phyloP scores from a whole-genome alignment of 2,888 invertebrate genomes.

The Caenorhabditis japonica region DNA sequence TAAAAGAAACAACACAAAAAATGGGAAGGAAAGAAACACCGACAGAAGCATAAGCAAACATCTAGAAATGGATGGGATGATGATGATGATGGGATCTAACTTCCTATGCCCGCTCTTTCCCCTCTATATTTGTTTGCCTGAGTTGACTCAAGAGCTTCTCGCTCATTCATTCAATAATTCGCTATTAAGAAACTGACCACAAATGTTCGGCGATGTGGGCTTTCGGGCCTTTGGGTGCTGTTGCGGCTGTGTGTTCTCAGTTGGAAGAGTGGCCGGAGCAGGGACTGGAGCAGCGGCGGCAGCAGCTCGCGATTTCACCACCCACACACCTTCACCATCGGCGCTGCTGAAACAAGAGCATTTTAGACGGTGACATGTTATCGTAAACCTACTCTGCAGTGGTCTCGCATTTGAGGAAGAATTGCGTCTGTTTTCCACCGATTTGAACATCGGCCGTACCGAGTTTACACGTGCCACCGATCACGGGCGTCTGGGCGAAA shows the following conservation, averaged over 20 bases:
- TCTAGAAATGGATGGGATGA: slow-evolving; percentile 6
- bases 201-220: slow-evolving; percentile 64
- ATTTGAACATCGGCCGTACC: slow-evolving; percentile 75
- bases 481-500: slow-evolving; percentile 71
- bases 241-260: slow-evolving; percentile 64
- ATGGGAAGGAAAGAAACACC: slow-evolving; percentile 32
- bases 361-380: background rate
- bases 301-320: slow-evolving; percentile 73
- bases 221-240: slow-evolving; percentile 61
- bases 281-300: slow-evolving; percentile 55
- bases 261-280: slow-evolving; percentile 43
- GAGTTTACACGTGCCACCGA: slow-evolving; percentile 76
- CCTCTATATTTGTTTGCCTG: slow-evolving; percentile 37
- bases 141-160: slow-evolving; percentile 45
- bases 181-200: slow-evolving; percentile 66
- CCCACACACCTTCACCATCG: slow-evolving; percentile 75
- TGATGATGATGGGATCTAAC: slow-evolving; percentile 3
- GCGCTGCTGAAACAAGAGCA: slow-evolving; percentile 62
- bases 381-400: slow-evolving; percentile 64
- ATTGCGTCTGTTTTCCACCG: slow-evolving; percentile 77
- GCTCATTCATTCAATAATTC: too few species aligned
- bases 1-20: too few species aligned
- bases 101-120: slow-evolving; percentile 1
- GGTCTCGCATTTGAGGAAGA: slow-evolving; percentile 75
- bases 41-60: slow-evolving; percentile 43